Evolutionary conservation across 1,140 invertebrate species (phyloP), one percentile per base, ranked within the genome.

Genomic region (Zaprionus vittiger): DNA sequence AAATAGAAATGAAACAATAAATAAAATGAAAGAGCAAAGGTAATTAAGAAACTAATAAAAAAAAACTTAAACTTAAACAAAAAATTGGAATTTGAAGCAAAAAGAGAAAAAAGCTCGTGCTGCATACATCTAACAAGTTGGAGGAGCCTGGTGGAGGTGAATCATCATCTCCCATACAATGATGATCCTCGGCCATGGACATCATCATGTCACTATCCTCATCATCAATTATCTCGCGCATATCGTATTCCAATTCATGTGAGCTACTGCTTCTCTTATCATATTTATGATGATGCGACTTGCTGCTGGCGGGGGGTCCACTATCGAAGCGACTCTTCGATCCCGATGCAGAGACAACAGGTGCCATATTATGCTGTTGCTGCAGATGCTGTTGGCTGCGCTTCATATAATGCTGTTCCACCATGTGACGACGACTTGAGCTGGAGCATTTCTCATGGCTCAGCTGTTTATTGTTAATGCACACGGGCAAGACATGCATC

Each of bases 321-420:
- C 54, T 49, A 22, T 77, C 75, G 22, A 77, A 77, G 11, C 75
- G 71, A 26, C 68, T 76, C 6, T 76, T 76, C 2, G 73, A 76
- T n/a, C 61, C 61, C 7, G 73, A 75, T 15, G 68, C 62, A 5
- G 73, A 76, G 2, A 64, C 38, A 17, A 28, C 66, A 22, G 41
- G 31, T 6, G 56, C 15, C 15, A 62, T 55, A 22, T 20, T 67
- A 63, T 70, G 74, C 17, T 80, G 77, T 67, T 80, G 78, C 54
- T 80, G 77, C 67, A 77, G 71, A 60, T 61, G 44, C 20, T 66
- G 65, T 49, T 71, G 68, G 91, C 94, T 94, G 65, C 94, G 94
- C 20, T 95, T 84, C 34, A 95, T 83, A 49, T 96, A 85, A 80
- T 95, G 85, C 34, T 91, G 86, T n/a, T 89, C 84, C 75, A 87